These are phyloP conservation scores for Cordilura impudica DNA, from an alignment of 2,888 invertebrate genomes.

Conservation along the genomic window DNA sequence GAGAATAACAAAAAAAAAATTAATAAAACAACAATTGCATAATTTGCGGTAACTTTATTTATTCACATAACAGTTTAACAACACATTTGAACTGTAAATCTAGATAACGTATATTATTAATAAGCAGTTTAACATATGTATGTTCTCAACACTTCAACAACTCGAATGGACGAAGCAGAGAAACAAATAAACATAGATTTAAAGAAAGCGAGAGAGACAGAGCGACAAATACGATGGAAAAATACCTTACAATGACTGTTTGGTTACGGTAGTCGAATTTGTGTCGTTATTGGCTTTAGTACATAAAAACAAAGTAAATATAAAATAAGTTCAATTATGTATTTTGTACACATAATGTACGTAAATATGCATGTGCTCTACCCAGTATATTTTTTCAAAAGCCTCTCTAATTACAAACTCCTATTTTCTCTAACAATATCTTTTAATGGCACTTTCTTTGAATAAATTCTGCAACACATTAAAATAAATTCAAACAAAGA, in stretches of 20 bases:
- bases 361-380: too few species aligned
- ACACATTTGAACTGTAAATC: conserved; percentile 55
- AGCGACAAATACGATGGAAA: conserved; percentile 29
- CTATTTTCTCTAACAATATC: too few species aligned
- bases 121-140: conserved; percentile 25
- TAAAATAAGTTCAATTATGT: conserved; percentile 16
- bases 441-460: too few species aligned
- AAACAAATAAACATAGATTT: too few species aligned
- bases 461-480: too few species aligned
- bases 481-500: too few species aligned
- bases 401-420: too few species aligned
- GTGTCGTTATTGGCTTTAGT: conserved; percentile 48
- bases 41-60: conserved; percentile 75
- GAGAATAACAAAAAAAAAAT: neutral
- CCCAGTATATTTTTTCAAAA: too few species aligned
- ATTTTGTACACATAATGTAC: too few species aligned
- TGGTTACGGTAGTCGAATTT: conserved; percentile 58
- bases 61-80: conserved; percentile 55
- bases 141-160: conserved; percentile 27
- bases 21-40: conserved; percentile 71
- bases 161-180: conserved; percentile 25
- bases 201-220: neutral
- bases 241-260: conserved; percentile 45
- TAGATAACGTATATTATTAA: conserved; percentile 40
- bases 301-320: conserved; percentile 39